Base-by-base conservation (phyloP, 35 echinoderm and acorn worm genomes). In the Antedon bifida region DNA sequence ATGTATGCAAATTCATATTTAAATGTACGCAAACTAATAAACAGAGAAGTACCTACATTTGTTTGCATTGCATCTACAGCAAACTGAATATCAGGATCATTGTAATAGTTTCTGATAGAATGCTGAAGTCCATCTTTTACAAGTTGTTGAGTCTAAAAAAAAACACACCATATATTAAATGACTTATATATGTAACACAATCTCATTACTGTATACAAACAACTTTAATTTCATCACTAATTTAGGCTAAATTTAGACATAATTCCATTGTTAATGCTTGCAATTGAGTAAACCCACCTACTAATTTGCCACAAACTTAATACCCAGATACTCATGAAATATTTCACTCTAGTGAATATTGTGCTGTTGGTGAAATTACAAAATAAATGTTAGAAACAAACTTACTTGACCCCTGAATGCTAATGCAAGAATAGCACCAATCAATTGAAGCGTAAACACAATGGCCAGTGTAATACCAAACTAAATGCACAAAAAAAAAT, bases 1-100 rank as follows among this genome's bases (percentile, higher is more conserved):
- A n/a, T n/a, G n/a, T n/a, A n/a, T n/a, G n/a, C n/a, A n/a, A n/a
- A n/a, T n/a, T n/a, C n/a, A n/a, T n/a, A n/a, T n/a, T n/a, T n/a
- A n/a, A n/a, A n/a, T n/a, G n/a, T n/a, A n/a, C n/a, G n/a, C n/a
- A n/a, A n/a, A n/a, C n/a, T n/a, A n/a, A n/a, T n/a, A n/a, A n/a
- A n/a, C n/a, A n/a, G n/a, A n/a, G n/a, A n/a, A n/a, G n/a, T 42
- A 39, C 87, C 75, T 85, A 97, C 93, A 84, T 97, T 86, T 33
- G 30, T 46, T 36, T 97, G 93, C 34, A 92, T 75, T 5, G 93
- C 77, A 38, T 97, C 93, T 30, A 97, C 78, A 26, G 89, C 84
- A 89, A 91, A 91, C 34, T 97, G 93, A 32, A 97, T 89, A 56
- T 97, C 93, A 16, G 89, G 87, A 76, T 97, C 93, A 83, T 91